A percentile compares a stretch with the other conserved stretches of the same genome.
phyloP scores from a whole-genome alignment of 2,113 vertebrate genomes.

The Takifugu bimaculatus region DNA sequence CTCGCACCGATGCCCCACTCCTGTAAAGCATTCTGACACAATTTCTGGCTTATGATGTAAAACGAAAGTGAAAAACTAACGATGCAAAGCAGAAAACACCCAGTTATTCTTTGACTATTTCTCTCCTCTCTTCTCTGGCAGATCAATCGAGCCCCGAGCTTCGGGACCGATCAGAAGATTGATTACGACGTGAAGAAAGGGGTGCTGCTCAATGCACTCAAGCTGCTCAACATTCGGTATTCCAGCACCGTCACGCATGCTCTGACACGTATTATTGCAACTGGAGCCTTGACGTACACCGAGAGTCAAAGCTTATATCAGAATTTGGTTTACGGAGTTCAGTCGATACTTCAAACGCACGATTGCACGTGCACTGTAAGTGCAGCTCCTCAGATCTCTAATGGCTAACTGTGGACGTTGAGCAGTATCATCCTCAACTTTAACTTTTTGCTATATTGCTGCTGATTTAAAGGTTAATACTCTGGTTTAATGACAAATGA shows the following conservation, averaged over 20 bases:
- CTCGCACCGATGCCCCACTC: slow-evolving; percentile 20
- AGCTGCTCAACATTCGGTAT: slow-evolving; percentile 94
- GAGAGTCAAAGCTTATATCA: slow-evolving; percentile 19
- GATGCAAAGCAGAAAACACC: slow-evolving; percentile 10
- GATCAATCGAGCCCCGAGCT: slow-evolving; percentile 98
- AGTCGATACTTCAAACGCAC: slow-evolving; percentile 9
- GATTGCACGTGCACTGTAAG: slow-evolving; percentile 25
- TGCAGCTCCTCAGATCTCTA: slow-evolving; percentile 37
- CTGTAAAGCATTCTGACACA: slow-evolving; percentile 19
- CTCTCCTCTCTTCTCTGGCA: slow-evolving; percentile 65
- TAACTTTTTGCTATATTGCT: slow-evolving; percentile 35
- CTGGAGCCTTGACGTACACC: slow-evolving; percentile 12
- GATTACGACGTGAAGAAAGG: slow-evolving; percentile 97
- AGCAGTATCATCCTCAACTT: slow-evolving; percentile 21
- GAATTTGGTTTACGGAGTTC: background rate
- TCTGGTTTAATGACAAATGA: slow-evolving; percentile 60
- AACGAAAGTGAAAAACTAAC: slow-evolving; percentile 18
- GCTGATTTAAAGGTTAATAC: slow-evolving; percentile 59
- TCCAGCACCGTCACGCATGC: slow-evolving; percentile 14
- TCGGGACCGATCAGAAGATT: slow-evolving; percentile 98
- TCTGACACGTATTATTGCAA: slow-evolving; percentile 2
- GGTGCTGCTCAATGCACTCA: slow-evolving; percentile 88
- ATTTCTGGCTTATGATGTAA: slow-evolving; percentile 26
- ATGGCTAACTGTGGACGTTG: slow-evolving; percentile 31
- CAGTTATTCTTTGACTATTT: slow-evolving; percentile 34